Evolutionary conservation across 2,888 invertebrate species (phyloP).

Genomic region (Leptinotarsa rubiginosa): DNA sequence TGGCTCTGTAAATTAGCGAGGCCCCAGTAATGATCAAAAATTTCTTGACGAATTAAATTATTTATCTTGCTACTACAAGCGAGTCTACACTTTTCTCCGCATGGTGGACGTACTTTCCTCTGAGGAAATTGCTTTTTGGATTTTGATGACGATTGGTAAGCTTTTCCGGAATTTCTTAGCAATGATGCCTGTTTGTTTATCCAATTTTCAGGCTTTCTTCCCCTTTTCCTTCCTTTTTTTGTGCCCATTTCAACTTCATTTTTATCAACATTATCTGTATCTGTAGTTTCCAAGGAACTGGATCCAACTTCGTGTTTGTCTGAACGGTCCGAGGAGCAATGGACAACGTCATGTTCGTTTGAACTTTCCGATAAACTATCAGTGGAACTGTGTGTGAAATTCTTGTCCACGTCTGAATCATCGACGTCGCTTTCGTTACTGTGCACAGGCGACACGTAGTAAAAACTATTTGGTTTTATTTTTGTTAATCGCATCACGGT

Average conservation of each 20-base stretch:
- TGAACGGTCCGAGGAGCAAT: not conserved
- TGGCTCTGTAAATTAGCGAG: conserved; percentile 22
- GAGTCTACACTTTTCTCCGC: conserved; percentile 22
- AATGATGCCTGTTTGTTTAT: conserved; percentile 14
- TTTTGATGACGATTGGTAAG: conserved; percentile 21
- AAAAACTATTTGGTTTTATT: not conserved
- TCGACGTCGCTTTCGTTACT: conserved; percentile 30
- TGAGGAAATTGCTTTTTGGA: conserved; percentile 13
- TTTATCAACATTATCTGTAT: not conserved
- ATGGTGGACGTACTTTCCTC: conserved; percentile 20
- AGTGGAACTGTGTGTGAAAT: conserved; percentile 10
- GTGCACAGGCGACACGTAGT: conserved; percentile 22
- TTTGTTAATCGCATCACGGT: no score
- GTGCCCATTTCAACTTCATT: not conserved
- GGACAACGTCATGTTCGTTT: no score
- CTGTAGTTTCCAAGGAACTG: not conserved
- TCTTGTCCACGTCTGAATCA: conserved; percentile 25
- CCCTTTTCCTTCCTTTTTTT: conserved; percentile 23
- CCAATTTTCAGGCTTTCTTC: conserved; percentile 19
- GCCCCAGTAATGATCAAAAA: conserved; percentile 17
- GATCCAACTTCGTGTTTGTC: not conserved
- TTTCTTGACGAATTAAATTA: not conserved
- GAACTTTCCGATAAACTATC: not conserved
- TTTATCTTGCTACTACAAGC: conserved; percentile 17
- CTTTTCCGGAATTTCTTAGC: conserved; percentile 24